These are phyloP conservation scores for Noturus placidus DNA, from an alignment of 2,113 vertebrate genomes.

Conservation along the genomic window DNA sequence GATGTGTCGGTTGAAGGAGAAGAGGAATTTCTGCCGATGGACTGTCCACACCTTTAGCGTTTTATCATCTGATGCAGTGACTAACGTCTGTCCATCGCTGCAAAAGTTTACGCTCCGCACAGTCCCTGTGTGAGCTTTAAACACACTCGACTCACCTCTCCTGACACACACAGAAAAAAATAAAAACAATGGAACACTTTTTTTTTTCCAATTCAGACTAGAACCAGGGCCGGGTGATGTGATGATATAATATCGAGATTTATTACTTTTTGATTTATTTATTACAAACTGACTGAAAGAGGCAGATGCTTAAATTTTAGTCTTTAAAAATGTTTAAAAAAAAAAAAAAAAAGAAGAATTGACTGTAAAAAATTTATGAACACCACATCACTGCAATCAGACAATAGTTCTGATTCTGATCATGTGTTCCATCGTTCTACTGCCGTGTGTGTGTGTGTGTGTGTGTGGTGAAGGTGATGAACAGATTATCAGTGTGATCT, in stretches of 20 bases:
- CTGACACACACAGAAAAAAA: conserved; percentile 59
- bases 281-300: too few species aligned
- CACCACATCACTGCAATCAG: not conserved
- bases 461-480: not conserved
- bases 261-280: too few species aligned
- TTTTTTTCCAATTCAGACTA: too few species aligned
- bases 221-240: too few species aligned
- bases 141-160: conserved; percentile 88
- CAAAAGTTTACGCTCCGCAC: conserved; percentile 92
- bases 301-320: too few species aligned
- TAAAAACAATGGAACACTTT: not conserved
- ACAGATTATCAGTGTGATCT: not conserved
- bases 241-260: too few species aligned
- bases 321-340: too few species aligned
- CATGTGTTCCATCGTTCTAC: not conserved
- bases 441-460: not conserved
- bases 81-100: conserved; percentile 84
- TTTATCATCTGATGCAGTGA: conserved; percentile 96
- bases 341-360: too few species aligned
- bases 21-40: conserved; percentile 93
- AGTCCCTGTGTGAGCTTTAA: conserved; percentile 87
- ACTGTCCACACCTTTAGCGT: conserved; percentile 93
- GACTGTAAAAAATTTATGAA: too few species aligned
- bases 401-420: not conserved
- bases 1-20: conserved; percentile 91